Base-by-base conservation (phyloP, 2,113 vertebrate species). In the Coryphaenoides rupestris region DNA sequence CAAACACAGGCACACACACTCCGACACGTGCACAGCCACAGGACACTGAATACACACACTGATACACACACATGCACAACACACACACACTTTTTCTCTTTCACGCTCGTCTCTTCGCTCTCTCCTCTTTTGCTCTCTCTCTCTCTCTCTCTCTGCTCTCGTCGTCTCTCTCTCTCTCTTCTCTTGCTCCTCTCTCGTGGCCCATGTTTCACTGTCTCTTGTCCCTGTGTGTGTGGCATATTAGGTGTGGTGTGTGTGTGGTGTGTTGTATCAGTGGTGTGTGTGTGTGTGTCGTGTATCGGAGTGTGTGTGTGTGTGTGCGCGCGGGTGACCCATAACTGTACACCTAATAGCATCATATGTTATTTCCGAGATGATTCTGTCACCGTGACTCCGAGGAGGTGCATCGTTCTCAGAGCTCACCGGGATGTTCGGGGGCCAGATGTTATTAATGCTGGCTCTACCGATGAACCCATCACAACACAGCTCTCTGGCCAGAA, bases 381-480 rank as follows among this genome's bases (percentile, higher is more conserved):
- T 79, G 75, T 76, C 73, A 64, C 26, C n/a, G n/a, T n/a, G n/a
- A n/a, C n/a, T n/a, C n/a, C n/a, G n/a, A 57, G 7, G 6, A 12
- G 33, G 7, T 12, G 33, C 2, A 6, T 21, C 33, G 49, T 66
- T 21, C 66, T 76, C 28, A n/a, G 28, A 63, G 46, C 61, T 60
- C 73, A 40, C 72, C 52, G 17, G 65, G 58, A 22, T 53, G 61
- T 58, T 49, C n/a, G 75, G 65, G 62, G 62, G 47, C 68, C 33
- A 76, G 62, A 19, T 69, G 70, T 76, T 81, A 82, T 79, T 74
- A 64, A 86, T 84, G 78, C 60, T 82, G 0, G 76, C 74, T 74
- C 78, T 78, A 65, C 47, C 53, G 28, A 0, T 74, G 84, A 84
- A 69, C 84, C 79, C n/a, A 62, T 79, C 66, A 69, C 56, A 72